Conservation (phyloP, 1,140 invertebrate species). For the Capitella teleta region DNA sequence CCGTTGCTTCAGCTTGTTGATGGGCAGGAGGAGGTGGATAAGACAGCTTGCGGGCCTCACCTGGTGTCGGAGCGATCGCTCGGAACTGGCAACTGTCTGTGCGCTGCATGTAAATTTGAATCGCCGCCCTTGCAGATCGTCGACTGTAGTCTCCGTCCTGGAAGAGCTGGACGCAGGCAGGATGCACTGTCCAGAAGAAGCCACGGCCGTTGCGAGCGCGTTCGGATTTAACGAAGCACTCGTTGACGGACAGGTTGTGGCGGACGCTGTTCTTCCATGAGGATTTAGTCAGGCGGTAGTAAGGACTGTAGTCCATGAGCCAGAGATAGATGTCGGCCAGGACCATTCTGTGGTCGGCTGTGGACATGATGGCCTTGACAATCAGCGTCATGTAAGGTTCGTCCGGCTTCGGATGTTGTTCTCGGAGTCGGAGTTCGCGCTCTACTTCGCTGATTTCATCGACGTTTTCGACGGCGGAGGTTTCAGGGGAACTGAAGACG, state of each 20-base stretch:
- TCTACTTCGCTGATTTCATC: no score
- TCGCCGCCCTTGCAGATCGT: constrained; percentile 82
- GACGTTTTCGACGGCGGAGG: no score
- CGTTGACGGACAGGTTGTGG: constrained; percentile 27
- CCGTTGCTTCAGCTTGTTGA: no score
- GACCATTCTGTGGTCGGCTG: constrained; percentile 34
- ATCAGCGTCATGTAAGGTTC: constrained; percentile 42
- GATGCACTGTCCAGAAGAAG: constrained; percentile 83
- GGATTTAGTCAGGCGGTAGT: constrained; percentile 45
- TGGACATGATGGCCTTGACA: constrained; percentile 38
- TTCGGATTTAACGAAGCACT: constrained; percentile 45
- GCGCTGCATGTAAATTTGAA: no score
- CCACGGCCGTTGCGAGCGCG: constrained; percentile 35
- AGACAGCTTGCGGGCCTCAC: no score
- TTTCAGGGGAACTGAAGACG: no score
- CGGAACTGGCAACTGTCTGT: no score
- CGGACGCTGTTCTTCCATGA: constrained; percentile 33
- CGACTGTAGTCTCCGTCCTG: constrained; percentile 80
- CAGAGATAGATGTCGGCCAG: constrained; percentile 37
- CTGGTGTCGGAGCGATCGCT: no score
- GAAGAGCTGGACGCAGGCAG: constrained; percentile 89
- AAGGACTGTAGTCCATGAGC: constrained; percentile 54
- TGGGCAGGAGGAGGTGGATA: no score
- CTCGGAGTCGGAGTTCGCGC: no score
- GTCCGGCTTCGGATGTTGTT: no score